These are phyloP conservation scores for Telmatochromis sp. DNA, from an alignment of 2,113 vertebrate species.

Conservation along the genomic window DNA sequence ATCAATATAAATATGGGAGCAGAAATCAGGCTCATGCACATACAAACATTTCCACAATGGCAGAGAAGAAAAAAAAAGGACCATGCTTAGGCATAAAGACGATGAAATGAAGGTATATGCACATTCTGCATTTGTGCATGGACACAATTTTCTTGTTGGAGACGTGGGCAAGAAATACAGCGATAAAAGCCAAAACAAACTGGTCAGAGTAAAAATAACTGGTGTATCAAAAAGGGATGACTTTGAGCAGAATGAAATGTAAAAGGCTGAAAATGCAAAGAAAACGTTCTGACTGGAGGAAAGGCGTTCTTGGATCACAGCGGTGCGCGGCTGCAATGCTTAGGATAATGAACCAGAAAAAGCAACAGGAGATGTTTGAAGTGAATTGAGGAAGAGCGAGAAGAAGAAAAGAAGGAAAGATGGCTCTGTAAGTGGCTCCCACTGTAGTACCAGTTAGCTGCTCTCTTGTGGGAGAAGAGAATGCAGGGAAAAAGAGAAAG, in stretches of 20 bases:
- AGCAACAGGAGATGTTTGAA: conserved; percentile 6
- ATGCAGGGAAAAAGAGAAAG: neutral
- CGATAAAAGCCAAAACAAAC: neutral
- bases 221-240: neutral
- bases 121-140: neutral
- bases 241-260: neutral
- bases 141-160: neutral
- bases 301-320: neutral
- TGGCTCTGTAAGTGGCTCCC: neutral
- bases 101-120: neutral
- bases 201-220: neutral
- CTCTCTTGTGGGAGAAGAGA: neutral
- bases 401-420: neutral
- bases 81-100: neutral
- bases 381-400: neutral
- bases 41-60: neutral
- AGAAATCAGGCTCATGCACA: neutral
- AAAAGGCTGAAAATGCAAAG: neutral
- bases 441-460: neutral
- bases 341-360: conserved; percentile 34
- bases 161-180: neutral
- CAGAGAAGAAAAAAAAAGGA: neutral
- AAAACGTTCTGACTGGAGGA: neutral
- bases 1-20: neutral
- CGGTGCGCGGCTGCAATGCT: neutral